These are phyloP conservation scores for Zaprionus inermis DNA, from an alignment of 1,140 invertebrate genomes.

Conservation along the genomic window DNA sequence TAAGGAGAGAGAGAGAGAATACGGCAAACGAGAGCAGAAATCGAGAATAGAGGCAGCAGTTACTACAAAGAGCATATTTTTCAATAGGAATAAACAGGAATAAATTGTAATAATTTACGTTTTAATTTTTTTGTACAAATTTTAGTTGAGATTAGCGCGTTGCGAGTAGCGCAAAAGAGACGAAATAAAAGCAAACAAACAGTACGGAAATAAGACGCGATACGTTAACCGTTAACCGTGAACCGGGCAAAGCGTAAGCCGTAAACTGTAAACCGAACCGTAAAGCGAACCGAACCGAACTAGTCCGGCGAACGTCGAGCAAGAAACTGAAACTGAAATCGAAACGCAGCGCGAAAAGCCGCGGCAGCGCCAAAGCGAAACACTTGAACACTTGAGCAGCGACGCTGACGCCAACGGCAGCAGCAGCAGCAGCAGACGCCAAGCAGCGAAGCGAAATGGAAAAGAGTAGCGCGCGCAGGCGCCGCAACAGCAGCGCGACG, in stretches of 20 bases:
- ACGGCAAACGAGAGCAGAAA: not conserved
- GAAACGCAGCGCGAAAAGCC: slow-evolving; percentile 36
- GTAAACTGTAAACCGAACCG: slow-evolving; percentile 30
- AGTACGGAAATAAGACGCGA: slow-evolving; percentile 17
- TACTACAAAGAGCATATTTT: slow-evolving; percentile 14
- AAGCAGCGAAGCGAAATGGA: slow-evolving; percentile 12
- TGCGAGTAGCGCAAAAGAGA: slow-evolving; percentile 23
- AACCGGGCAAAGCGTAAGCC: not conserved
- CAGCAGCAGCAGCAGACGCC: slow-evolving; percentile 26
- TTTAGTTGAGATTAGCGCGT: slow-evolving; percentile 45
- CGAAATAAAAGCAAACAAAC: not conserved
- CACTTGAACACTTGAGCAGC: not conserved
- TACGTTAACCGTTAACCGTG: slow-evolving; percentile 8
- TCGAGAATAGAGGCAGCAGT: not conserved
- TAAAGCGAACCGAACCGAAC: slow-evolving; percentile 46
- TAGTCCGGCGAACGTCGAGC: slow-evolving; percentile 72
- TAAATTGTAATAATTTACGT: slow-evolving; percentile 42
- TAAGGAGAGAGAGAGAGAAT: slow-evolving; percentile 4
- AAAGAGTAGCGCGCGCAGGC: slow-evolving; percentile 55
- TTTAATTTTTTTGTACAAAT: slow-evolving; percentile 51
- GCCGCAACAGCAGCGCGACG: slow-evolving; percentile 38
- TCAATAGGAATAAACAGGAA: slow-evolving; percentile 11
- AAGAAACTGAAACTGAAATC: slow-evolving; percentile 68
- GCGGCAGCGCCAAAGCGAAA: slow-evolving; percentile 6
- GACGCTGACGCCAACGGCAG: slow-evolving; percentile 18